phyloP scores from a whole-genome alignment of 2,113 vertebrate species.

The Ctenodactylus gundi region DNA sequence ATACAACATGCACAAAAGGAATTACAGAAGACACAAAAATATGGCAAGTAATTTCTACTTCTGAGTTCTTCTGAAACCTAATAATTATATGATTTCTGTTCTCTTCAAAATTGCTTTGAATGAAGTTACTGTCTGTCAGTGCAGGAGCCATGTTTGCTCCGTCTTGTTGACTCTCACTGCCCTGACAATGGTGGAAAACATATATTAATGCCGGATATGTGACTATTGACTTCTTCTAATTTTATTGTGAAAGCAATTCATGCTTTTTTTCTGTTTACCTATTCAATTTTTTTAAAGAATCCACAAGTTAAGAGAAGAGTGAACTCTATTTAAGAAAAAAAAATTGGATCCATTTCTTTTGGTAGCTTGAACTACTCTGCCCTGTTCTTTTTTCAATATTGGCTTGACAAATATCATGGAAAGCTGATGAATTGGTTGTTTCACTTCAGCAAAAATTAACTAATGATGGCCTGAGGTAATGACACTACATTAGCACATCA shows the following conservation, averaged over 20 bases:
- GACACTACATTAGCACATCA: background rate
- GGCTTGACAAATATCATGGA: background rate
- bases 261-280: background rate
- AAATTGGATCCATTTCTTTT: background rate
- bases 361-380: background rate
- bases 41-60: background rate
- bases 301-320: background rate
- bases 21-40: background rate
- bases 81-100: background rate
- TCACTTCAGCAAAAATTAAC: background rate
- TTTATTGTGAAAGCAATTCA: background rate
- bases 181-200: background rate
- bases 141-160: too few relatives aligned
- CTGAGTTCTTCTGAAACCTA: background rate
- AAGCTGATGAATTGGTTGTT: background rate
- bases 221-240: background rate
- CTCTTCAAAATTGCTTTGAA: background rate
- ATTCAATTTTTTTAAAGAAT: background rate
- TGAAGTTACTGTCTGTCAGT: background rate
- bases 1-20: background rate
- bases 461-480: background rate
- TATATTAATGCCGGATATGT: background rate
- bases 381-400: background rate
- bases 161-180: background rate
- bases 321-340: background rate